Conservation (phyloP, 1,140 invertebrate genomes). For the Aphis gossypii region DNA sequence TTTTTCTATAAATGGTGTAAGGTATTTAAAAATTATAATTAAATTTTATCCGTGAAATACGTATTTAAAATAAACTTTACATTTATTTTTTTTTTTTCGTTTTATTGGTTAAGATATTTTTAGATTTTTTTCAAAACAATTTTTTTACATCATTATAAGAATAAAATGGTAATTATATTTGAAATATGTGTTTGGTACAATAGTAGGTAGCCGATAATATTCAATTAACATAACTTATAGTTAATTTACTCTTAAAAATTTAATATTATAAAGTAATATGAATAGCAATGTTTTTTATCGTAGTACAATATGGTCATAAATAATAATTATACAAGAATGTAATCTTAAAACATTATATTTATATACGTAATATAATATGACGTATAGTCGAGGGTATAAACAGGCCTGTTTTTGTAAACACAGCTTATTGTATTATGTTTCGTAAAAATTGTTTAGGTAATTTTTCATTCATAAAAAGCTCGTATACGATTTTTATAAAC, state of each 20-base stretch:
- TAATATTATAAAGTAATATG: not conserved
- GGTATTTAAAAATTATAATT: too few species aligned
- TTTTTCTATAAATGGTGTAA: not conserved
- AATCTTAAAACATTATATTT: not conserved
- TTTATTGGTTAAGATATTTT: too few species aligned
- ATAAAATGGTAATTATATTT: not conserved
- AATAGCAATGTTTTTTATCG: not conserved
- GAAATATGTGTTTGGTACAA: not conserved
- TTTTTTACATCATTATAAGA: not conserved
- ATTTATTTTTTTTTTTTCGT: not conserved
- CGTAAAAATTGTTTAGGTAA: not conserved
- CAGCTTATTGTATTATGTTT: not conserved
- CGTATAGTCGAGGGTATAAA: not conserved
- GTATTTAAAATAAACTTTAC: not conserved
- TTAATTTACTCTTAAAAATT: not conserved
- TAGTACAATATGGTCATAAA: not conserved
- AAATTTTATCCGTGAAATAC: not conserved
- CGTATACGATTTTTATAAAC: not conserved
- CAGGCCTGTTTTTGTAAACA: not conserved
- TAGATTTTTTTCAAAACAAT: not conserved
- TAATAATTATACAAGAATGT: not conserved
- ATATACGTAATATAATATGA: not conserved
- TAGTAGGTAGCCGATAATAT: not conserved
- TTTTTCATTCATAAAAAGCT: not conserved
- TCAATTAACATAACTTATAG: not conserved